These are phyloP conservation scores for Microdon myrmicae DNA, from an alignment of 2,888 invertebrate genomes.

Conservation along the genomic window DNA sequence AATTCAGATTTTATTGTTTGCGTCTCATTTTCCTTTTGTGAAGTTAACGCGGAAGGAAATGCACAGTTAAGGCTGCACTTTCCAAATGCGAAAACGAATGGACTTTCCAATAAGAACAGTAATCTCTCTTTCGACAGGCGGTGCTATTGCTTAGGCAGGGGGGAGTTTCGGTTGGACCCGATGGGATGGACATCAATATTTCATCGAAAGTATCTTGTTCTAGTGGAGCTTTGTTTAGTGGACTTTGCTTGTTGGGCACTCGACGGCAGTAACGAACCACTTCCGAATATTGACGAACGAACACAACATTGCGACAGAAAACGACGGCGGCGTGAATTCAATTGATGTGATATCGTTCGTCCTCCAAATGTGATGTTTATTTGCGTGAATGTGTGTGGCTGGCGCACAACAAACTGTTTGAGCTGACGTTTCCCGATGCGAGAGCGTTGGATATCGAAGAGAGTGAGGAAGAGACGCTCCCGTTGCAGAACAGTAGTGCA, in stretches of 20 bases:
- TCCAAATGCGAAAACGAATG: slow-evolving; percentile 18
- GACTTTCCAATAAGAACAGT: slow-evolving; percentile 19
- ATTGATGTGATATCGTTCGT: slow-evolving; percentile 51
- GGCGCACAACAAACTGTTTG: slow-evolving; percentile 45
- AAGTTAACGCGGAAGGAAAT: slow-evolving; percentile 24
- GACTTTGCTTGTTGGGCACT: too few relatives aligned
- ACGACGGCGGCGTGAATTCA: slow-evolving; percentile 52
- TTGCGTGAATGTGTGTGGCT: slow-evolving; percentile 37
- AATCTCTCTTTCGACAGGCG: too few relatives aligned
- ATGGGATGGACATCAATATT: too few relatives aligned
- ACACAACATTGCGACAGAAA: slow-evolving; percentile 50
- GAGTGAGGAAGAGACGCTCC: slow-evolving; percentile 2
- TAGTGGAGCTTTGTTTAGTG: too few relatives aligned
- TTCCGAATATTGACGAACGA: slow-evolving; percentile 45
- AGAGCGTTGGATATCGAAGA: not conserved
- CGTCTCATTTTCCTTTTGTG: too few relatives aligned
- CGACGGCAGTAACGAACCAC: too few relatives aligned
- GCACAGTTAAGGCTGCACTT: slow-evolving; percentile 36
- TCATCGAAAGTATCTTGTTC: too few relatives aligned
- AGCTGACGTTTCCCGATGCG: slow-evolving; percentile 27
- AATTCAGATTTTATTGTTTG: too few relatives aligned
- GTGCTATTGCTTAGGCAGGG: too few relatives aligned
- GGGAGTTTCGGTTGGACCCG: too few relatives aligned
- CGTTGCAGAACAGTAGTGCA: too few relatives aligned
- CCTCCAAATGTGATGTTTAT: slow-evolving; percentile 45